Percentiles rank a stretch among this genome's conserved stretches.
These are phyloP conservation scores for Astreopora myriophthalma DNA, from an alignment of 64 coral and sea anemone species.

Conservation along the genomic window DNA sequence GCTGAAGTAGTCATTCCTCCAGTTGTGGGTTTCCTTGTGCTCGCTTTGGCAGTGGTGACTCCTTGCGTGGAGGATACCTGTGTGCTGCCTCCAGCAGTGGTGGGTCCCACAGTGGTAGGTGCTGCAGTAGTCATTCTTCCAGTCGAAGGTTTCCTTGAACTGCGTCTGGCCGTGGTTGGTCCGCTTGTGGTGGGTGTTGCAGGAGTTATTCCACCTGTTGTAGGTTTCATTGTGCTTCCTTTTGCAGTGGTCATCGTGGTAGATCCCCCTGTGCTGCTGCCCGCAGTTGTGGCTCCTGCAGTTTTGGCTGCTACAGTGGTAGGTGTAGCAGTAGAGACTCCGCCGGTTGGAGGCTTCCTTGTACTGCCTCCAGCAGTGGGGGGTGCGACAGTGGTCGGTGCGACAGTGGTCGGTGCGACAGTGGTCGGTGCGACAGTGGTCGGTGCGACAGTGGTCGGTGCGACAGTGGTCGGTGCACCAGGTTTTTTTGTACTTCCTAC, in stretches of 20 bases:
- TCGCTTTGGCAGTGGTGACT: neutral
- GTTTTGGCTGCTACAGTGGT: neutral
- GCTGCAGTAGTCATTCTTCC: neutral
- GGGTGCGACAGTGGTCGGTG: neutral
- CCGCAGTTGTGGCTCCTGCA: neutral
- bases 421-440: neutral
- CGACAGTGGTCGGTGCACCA: neutral
- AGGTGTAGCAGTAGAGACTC: neutral
- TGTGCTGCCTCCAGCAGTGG: neutral
- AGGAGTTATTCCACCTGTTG: neutral
- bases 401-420: neutral
- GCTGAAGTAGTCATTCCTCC: neutral
- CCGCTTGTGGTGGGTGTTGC: neutral
- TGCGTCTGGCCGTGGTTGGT: neutral
- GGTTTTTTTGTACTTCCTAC: neutral
- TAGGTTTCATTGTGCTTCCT: neutral
- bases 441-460: too few species aligned
- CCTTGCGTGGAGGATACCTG: neutral
- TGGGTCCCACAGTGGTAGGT: neutral
- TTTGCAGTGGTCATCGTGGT: neutral
- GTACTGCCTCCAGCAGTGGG: too few species aligned
- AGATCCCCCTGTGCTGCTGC: neutral
- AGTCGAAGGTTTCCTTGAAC: neutral
- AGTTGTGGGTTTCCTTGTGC: neutral
- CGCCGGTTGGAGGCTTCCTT: too few species aligned